Percentiles rank a stretch among this genome's conserved stretches.
phyloP scores from a whole-genome alignment of 2,113 vertebrate genomes.

The Fregetta grallaria region DNA sequence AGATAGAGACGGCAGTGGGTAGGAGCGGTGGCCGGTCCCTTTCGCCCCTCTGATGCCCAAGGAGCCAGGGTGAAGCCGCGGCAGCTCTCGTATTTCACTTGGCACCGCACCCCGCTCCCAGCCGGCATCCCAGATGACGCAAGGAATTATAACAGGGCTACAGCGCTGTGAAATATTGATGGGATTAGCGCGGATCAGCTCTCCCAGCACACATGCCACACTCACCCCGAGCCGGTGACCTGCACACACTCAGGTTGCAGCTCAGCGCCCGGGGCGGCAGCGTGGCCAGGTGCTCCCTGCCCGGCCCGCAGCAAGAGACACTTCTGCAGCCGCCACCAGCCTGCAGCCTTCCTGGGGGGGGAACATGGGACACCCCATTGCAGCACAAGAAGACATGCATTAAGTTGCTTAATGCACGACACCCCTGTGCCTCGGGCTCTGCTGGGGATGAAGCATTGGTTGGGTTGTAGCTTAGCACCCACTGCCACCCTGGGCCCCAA shows the following conservation, averaged over 20 bases:
- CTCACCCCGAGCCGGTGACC: neutral
- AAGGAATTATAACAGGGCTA: constrained; percentile 19
- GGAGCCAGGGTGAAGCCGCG: neutral
- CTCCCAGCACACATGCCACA: neutral
- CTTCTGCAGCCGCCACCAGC: neutral
- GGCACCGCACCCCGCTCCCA: neutral
- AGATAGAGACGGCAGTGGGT: rapidly evolving
- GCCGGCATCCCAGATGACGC: neutral
- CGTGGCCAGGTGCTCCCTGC: neutral
- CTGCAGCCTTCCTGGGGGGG: neutral
- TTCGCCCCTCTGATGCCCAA: neutral
- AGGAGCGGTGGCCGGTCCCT: neutral
- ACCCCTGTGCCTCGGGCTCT: neutral
- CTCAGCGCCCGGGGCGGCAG: rapidly evolving
- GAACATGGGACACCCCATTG: rapidly evolving
- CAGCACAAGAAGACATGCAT: rapidly evolving
- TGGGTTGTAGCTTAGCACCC: neutral
- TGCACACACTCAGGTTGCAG: neutral
- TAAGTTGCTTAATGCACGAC: neutral
- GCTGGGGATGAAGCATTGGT: neutral
- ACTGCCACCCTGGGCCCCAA: neutral
- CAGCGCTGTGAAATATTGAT: constrained; percentile 26
- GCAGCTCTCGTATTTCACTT: neutral
- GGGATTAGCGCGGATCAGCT: constrained; percentile 48
- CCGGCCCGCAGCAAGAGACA: neutral